Conservation (phyloP, 2,113 vertebrate genomes). For the Cinclus cinclus region DNA sequence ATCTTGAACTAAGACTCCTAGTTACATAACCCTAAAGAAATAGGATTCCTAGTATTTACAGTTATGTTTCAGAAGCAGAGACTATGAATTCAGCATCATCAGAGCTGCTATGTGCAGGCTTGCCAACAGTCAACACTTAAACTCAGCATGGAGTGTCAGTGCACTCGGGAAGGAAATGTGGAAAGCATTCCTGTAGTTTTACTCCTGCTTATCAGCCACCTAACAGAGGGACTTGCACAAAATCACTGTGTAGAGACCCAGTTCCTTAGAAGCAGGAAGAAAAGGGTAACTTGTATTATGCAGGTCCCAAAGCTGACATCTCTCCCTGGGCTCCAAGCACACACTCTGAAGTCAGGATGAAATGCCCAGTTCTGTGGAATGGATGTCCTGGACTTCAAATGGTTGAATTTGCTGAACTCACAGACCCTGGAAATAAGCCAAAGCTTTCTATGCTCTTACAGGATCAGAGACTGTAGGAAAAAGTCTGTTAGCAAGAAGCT, state of each 20-base stretch:
- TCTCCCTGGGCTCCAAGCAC: not conserved
- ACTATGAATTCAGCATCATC: slow-evolving; percentile 37
- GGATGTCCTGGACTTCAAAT: slow-evolving; percentile 11
- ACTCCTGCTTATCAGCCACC: not conserved
- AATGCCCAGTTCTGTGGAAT: not conserved
- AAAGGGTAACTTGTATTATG: not conserved
- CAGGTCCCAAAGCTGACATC: not conserved
- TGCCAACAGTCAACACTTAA: not conserved
- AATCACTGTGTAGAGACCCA: not conserved
- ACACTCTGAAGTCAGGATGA: not conserved
- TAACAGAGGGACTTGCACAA: not conserved
- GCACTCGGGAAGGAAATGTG: not conserved
- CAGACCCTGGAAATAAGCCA: not conserved
- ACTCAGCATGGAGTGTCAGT: not conserved
- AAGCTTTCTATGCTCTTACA: not conserved
- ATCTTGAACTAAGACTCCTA: slow-evolving; percentile 49
- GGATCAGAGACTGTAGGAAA: not conserved
- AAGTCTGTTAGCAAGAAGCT: slow-evolving; percentile 26
- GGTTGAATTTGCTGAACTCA: slow-evolving; percentile 18
- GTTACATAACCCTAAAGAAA: slow-evolving; percentile 51
- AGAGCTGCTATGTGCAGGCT: not conserved
- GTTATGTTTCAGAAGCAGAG: slow-evolving; percentile 10
- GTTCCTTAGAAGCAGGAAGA: not conserved
- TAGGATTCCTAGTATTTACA: slow-evolving; percentile 57
- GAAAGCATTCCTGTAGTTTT: not conserved